Percentiles rank a stretch among this genome's conserved stretches.
Evolutionary conservation across 2,113 vertebrate genomes (phyloP).

Genomic region (Petaurus breviceps): DNA sequence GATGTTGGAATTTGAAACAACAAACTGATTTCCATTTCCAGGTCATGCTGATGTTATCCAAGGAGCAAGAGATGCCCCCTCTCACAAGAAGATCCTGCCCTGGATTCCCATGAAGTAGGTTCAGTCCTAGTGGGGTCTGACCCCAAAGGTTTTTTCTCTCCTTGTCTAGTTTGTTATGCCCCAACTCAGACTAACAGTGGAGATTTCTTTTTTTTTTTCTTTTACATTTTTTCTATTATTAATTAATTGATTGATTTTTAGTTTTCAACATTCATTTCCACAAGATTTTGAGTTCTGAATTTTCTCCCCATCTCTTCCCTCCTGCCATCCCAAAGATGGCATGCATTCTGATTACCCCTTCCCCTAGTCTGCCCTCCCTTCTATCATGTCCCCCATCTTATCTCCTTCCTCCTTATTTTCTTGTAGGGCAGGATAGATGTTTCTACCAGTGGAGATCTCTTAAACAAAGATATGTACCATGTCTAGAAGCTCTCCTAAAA

Average conservation of each 20-base stretch:
- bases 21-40: neutral
- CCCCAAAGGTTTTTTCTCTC: neutral
- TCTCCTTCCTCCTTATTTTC: too few relatives aligned
- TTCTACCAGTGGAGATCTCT: neutral
- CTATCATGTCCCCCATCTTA: too few relatives aligned
- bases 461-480: neutral
- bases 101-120: neutral
- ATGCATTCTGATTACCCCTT: too few relatives aligned
- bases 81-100: neutral
- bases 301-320: too few relatives aligned
- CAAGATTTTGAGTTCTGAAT: too few relatives aligned
- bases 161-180: neutral
- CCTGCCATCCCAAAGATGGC: too few relatives aligned
- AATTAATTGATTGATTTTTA: too few relatives aligned
- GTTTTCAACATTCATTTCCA: too few relatives aligned
- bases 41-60: neutral
- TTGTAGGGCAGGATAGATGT: too few relatives aligned
- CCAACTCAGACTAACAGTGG: neutral
- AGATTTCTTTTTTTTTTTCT: neutral
- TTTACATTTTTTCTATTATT: too few relatives aligned
- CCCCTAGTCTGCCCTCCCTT: too few relatives aligned
- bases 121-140: neutral
- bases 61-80: neutral
- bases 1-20: neutral
- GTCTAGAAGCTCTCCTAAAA: neutral